Evolutionary conservation across 2,113 vertebrate species (phyloP).

Genomic region (Calyptommatus sinebrachiatus): DNA sequence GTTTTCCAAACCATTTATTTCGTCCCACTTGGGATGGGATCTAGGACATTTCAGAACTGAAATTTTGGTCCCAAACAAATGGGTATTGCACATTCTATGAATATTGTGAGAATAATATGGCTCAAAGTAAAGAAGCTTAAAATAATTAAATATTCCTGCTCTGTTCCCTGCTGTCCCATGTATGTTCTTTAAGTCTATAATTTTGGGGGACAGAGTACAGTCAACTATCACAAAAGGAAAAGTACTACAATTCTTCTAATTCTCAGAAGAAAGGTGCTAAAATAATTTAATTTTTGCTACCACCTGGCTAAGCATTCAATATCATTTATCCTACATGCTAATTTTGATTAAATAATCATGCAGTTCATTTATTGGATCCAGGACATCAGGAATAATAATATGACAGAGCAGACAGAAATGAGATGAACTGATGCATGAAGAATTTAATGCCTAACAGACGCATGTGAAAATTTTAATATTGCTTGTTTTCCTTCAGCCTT

Average conservation of each 20-base stretch:
- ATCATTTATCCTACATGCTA: background rate
- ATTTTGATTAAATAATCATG: constrained; percentile 1
- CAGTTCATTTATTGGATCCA: background rate
- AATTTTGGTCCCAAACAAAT: no score
- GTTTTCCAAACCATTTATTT: no score
- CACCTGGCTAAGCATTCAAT: background rate
- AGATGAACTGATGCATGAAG: background rate
- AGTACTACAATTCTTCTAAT: background rate
- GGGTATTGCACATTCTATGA: no score
- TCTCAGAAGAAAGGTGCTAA: background rate
- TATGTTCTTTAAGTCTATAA: no score
- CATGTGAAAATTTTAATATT: background rate
- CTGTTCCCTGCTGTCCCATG: no score
- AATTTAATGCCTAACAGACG: background rate
- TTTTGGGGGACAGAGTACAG: no score
- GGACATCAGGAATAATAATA: background rate
- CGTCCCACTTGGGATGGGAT: no score
- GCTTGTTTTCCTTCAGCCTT: background rate
- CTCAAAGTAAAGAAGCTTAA: no score
- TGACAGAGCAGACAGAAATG: background rate
- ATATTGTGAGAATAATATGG: no score
- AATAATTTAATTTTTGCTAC: background rate
- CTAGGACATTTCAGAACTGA: no score
- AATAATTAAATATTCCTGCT: no score
- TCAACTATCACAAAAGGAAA: no score